Conservation (phyloP, 1,140 invertebrate genomes). For the Pararge aegeria region DNA sequence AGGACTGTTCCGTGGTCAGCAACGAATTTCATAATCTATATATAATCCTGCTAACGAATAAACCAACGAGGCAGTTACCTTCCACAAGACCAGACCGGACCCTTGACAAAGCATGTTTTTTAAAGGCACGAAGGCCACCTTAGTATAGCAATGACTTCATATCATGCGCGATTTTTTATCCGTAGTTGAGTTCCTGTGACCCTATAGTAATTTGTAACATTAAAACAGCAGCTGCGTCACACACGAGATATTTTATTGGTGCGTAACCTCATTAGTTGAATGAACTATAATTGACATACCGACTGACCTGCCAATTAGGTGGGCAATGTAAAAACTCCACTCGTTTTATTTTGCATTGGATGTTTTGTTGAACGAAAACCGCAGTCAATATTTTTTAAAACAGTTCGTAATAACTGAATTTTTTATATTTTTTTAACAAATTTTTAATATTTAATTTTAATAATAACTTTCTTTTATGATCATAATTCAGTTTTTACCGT, state of each 20-base stretch:
- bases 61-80: too few relatives aligned
- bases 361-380: neutral
- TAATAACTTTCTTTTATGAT: too few relatives aligned
- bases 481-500: too few relatives aligned
- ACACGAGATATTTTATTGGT: conserved; percentile 60
- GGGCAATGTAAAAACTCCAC: conserved; percentile 12
- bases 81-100: too few relatives aligned
- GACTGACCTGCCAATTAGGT: conserved; percentile 74
- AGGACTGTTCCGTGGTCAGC: too few relatives aligned
- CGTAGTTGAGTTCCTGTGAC: conserved; percentile 23
- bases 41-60: too few relatives aligned
- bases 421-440: too few relatives aligned
- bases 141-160: neutral
- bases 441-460: too few relatives aligned
- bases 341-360: conserved; percentile 10
- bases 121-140: too few relatives aligned
- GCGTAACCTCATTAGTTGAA: conserved; percentile 74
- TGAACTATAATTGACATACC: conserved; percentile 74
- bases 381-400: neutral
- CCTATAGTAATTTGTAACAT: conserved; percentile 32
- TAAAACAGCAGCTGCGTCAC: conserved; percentile 40
- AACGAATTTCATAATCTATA: too few relatives aligned
- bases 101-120: too few relatives aligned
- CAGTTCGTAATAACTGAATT: neutral
- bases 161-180: conserved; percentile 16